Evolutionary conservation across 2,888 invertebrate genomes (phyloP), one percentile per base, ranked within the genome.

Genomic region (Eulithis prunata): DNA sequence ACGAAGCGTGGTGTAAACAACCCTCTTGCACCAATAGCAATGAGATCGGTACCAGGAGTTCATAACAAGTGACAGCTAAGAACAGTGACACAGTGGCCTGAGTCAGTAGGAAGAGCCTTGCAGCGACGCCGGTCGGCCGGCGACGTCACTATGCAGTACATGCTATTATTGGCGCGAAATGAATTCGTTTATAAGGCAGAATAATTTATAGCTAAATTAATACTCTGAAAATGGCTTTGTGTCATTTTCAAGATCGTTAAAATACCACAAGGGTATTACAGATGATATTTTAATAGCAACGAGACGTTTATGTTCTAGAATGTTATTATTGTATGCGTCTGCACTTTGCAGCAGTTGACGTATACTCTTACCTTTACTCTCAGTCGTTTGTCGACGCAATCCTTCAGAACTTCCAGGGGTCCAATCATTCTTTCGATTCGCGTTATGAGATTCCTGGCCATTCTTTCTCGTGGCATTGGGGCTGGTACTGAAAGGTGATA

Each of bases 351-450:
- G 13, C 13, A 41, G 41, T 41, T 41, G 10, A 41, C 3, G 41
- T 41, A 21, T 21, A 32, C 32, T 32, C 21, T 60, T 91, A 96
- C 96, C 95, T 95, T 96, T 28, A 96, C 90, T 79, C 94, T 90
- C 1, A 94, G 85, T 70, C 94, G 90, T 56, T 91, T 87, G 70
- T 95, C 95, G 78, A 95, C 94, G 76, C 94, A 96, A 14, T 93
- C 93, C 70, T 88, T 94, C 12, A 97, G 85, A n/a, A 94, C 83
- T 1, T 89, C 88, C 38, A 97, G 84, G 0, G 97, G 97, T 0
- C 97, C 96, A 0, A 79, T 75, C 21, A 88, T 89, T 0, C 75
- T 79, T 47, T 94, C 91, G 86, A 96, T 95, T 58, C 91, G 81
- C 0, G 89, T 90, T 49, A 92, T 74, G 1, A 92, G 81, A 70